A percentile compares a stretch with the other conserved stretches of the same genome.
Evolutionary conservation across 1,140 invertebrate species (phyloP).

Genomic region (Zaprionus kolodkinae): DNA sequence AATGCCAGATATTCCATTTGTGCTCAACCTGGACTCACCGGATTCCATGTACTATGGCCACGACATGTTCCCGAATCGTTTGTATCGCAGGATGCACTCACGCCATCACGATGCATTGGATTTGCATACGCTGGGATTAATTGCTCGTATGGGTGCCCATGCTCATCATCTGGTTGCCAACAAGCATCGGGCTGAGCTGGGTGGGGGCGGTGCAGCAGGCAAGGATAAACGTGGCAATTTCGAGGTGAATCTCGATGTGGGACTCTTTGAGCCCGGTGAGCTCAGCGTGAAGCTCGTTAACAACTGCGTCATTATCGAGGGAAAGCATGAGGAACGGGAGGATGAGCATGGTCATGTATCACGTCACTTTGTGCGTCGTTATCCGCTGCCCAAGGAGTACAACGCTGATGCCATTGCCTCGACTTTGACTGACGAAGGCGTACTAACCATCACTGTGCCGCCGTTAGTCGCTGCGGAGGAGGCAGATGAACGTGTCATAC

Average conservation of each 20-base stretch:
- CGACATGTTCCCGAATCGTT: conserved; percentile 76
- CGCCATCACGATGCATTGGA: conserved; percentile 71
- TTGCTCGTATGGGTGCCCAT: conserved; percentile 74
- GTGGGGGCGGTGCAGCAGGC: conserved; percentile 50
- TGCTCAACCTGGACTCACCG: conserved; percentile 71
- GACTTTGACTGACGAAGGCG: conserved; percentile 87
- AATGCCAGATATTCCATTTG: conserved; percentile 77
- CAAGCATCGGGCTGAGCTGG: conserved; percentile 58
- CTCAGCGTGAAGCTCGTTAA: conserved; percentile 90
- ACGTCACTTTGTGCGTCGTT: conserved; percentile 88
- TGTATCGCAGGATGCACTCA: conserved; percentile 68
- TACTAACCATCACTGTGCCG: conserved; percentile 86
- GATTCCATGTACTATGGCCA: conserved; percentile 77
- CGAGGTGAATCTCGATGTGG: conserved; percentile 88
- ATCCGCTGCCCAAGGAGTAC: conserved; percentile 87
- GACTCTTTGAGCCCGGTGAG: conserved; percentile 90
- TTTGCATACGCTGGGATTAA: conserved; percentile 70
- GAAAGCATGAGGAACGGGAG: conserved; percentile 89
- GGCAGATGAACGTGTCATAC: conserved; percentile 82
- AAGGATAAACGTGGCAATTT: conserved; percentile 74
- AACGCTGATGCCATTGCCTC: conserved; percentile 86
- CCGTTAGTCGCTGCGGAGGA: conserved; percentile 83
- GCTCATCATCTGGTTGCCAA: conserved; percentile 68
- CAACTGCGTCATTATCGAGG: conserved; percentile 88
- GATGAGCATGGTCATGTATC: conserved; percentile 87